A percentile compares a stretch with the other conserved stretches of the same genome.
Conservation (phyloP, 2,888 invertebrate genomes). For the Bursaphelenchus okinawaensis region DNA sequence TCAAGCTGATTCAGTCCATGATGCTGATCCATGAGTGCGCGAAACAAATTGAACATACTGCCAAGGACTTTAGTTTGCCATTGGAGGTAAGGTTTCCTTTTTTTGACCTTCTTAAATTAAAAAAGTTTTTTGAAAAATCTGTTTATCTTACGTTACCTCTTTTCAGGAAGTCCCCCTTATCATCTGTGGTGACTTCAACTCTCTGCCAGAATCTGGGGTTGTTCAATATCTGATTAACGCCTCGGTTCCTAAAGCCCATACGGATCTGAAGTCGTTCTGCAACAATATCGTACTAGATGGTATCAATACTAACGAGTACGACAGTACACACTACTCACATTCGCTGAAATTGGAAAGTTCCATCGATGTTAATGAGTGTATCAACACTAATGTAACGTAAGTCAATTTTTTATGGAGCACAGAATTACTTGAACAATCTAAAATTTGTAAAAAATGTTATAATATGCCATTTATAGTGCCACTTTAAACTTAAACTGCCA, state of each 20-base stretch:
- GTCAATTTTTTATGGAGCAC: slow-evolving; percentile 56
- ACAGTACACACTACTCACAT: slow-evolving; percentile 71
- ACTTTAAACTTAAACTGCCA: no score
- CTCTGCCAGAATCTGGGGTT: slow-evolving; percentile 92
- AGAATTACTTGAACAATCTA: background rate
- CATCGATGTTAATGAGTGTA: slow-evolving; percentile 90
- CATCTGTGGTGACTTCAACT: slow-evolving; percentile 96
- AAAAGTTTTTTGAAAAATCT: slow-evolving; percentile 33
- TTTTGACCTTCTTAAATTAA: background rate
- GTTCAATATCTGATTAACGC: slow-evolving; percentile 89
- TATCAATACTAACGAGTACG: slow-evolving; percentile 19
- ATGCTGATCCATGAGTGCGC: slow-evolving; percentile 92
- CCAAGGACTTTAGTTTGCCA: slow-evolving; percentile 3
- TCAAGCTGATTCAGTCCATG: slow-evolving; percentile 97
- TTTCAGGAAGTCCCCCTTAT: slow-evolving; percentile 75
- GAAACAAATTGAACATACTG: slow-evolving; percentile 72
- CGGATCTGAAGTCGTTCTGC: slow-evolving; percentile 84
- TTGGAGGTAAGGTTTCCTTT: background rate
- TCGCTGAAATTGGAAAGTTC: slow-evolving; percentile 90
- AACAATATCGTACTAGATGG: slow-evolving; percentile 39
- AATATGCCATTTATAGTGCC: no score
- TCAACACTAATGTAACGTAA: slow-evolving; percentile 96
- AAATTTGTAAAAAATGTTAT: no score
- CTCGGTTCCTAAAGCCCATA: slow-evolving; percentile 80
- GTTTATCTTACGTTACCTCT: background rate